Evolutionary conservation across 2,797 vertebrate genomes (phyloP).

Genomic region (Bovichtus variegatus): DNA sequence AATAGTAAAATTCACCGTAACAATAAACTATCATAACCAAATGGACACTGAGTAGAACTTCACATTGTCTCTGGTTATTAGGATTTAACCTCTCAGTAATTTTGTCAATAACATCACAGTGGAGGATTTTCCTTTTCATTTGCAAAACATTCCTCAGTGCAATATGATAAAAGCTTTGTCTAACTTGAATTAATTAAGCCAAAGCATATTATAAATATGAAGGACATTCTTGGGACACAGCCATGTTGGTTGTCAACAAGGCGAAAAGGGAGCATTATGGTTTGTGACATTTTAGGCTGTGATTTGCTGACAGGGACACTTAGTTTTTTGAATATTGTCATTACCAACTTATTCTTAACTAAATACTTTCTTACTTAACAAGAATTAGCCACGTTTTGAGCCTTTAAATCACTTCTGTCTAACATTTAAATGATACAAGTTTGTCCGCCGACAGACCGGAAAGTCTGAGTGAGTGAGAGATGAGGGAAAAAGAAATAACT

Average conservation of each 20-base stretch:
- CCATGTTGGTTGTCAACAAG: neutral
- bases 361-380: too few relatives aligned
- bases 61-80: conserved; percentile 23
- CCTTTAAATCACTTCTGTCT: neutral
- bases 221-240: neutral
- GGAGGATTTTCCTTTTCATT: conserved; percentile 45
- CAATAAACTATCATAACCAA: conserved; percentile 10
- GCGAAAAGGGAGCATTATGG: neutral
- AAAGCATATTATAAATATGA: neutral
- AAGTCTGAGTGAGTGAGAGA: too few relatives aligned
- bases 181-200: neutral
- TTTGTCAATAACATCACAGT: conserved; percentile 51
- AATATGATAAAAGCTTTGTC: conserved; percentile 54
- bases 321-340: neutral
- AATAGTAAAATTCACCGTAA: conserved; percentile 27
- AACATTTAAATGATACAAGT: neutral
- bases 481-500: too few relatives aligned
- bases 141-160: conserved; percentile 16
- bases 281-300: neutral
- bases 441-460: neutral
- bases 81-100: conserved; percentile 34
- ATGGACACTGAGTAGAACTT: conserved; percentile 16
- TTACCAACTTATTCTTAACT: neutral
- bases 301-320: neutral
- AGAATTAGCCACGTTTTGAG: neutral